phyloP scores from a whole-genome alignment of 2,888 invertebrate genomes.

The Himalopsyche anomala region DNA sequence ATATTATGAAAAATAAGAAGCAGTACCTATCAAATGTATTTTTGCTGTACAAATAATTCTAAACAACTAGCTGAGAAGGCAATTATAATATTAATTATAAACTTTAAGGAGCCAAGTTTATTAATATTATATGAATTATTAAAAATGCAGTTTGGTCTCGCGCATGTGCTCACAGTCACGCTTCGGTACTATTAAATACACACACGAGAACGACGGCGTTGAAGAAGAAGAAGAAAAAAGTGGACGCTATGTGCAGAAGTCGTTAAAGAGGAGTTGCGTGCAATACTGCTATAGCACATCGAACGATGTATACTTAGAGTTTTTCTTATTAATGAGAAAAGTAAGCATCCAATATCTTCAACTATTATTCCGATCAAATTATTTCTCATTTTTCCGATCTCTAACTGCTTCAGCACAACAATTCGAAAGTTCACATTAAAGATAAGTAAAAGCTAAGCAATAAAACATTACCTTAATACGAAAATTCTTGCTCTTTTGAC shows the following conservation, averaged over 20 bases:
- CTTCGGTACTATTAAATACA: not conserved
- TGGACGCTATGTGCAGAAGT: not conserved
- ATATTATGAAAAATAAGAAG: too few species aligned
- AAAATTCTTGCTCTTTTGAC: too few species aligned
- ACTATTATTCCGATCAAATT: too few species aligned
- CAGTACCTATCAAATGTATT: too few species aligned
- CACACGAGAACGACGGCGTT: not conserved
- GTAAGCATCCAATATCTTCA: too few species aligned
- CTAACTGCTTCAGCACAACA: too few species aligned
- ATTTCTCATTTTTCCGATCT: too few species aligned
- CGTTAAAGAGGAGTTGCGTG: not conserved
- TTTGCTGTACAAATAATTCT: too few species aligned
- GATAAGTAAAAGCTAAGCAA: too few species aligned
- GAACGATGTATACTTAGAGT: not conserved
- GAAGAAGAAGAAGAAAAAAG: constrained; percentile 5
- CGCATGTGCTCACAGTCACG: constrained; percentile 12
- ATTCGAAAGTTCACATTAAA: too few species aligned
- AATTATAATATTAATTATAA: not conserved
- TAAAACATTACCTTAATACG: too few species aligned
- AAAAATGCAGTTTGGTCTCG: not conserved
- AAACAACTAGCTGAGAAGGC: not conserved
- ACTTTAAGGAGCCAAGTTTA: not conserved
- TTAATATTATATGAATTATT: not conserved
- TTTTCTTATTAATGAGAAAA: not conserved
- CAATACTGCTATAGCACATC: not conserved